phyloP scores from a whole-genome alignment of 2,888 invertebrate species.

The Dexiosoma caninum region DNA sequence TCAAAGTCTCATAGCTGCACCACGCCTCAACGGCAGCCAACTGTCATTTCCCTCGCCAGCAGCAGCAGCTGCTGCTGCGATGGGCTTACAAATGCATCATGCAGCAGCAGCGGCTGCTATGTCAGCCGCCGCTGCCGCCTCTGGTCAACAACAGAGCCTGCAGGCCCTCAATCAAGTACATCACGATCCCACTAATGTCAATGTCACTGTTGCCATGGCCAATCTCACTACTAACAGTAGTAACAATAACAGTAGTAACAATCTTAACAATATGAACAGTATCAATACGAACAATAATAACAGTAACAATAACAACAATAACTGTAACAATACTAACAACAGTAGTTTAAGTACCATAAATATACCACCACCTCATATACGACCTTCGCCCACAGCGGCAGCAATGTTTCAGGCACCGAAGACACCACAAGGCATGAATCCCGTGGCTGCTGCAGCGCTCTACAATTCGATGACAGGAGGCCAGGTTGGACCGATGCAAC shows the following conservation, averaged over 20 bases:
- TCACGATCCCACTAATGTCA: constrained; percentile 42
- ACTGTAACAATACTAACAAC: constrained; percentile 71
- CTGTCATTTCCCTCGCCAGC: constrained; percentile 77
- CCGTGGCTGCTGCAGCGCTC: constrained; percentile 81
- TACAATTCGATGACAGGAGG: constrained; percentile 82
- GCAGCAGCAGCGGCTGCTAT: constrained; percentile 75
- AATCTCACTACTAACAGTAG: constrained; percentile 49
- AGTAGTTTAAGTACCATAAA: constrained; percentile 80
- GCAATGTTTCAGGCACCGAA: constrained; percentile 91
- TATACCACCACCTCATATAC: constrained; percentile 82
- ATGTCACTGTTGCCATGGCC: constrained; percentile 50
- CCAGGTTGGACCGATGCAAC: constrained; percentile 70
- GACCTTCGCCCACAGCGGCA: constrained; percentile 84
- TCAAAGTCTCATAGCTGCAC: constrained; percentile 78
- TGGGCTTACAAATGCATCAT: constrained; percentile 79
- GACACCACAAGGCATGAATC: constrained; percentile 82
- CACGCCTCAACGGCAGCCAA: constrained; percentile 81
- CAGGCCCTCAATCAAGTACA: constrained; percentile 49
- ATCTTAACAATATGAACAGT: constrained; percentile 50
- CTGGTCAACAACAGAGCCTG: constrained; percentile 63
- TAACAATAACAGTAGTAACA: constrained; percentile 55
- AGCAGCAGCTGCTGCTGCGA: constrained; percentile 77
- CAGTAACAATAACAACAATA: constrained; percentile 75
- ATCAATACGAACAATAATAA: constrained; percentile 51
- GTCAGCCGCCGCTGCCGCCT: constrained; percentile 71